A percentile compares a stretch with the other conserved stretches of the same genome.
These are phyloP conservation scores for Melanargia galathea DNA, from an alignment of 2,888 invertebrate genomes.

Conservation along the genomic window DNA sequence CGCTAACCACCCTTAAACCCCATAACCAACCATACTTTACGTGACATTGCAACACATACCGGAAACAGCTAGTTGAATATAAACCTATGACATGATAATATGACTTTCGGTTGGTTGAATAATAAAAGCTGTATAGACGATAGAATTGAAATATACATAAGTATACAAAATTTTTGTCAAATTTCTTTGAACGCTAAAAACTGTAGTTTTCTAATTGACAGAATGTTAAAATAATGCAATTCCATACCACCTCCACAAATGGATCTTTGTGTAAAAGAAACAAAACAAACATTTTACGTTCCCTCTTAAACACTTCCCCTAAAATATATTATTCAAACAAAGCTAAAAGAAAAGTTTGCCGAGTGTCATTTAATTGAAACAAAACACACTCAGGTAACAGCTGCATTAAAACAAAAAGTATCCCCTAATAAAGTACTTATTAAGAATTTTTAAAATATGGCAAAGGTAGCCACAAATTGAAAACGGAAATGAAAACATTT, in stretches of 20 bases:
- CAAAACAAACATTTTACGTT: slow-evolving; percentile 2
- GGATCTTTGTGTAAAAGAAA: neutral
- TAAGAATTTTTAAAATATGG: slow-evolving; percentile 30
- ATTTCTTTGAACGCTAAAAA: no score
- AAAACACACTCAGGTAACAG: slow-evolving; percentile 35
- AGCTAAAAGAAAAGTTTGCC: slow-evolving; percentile 34
- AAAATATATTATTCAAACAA: slow-evolving; percentile 33
- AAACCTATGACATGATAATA: no score
- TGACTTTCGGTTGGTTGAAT: no score
- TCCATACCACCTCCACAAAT: neutral
- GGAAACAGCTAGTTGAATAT: no score
- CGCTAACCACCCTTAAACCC: no score
- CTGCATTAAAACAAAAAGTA: slow-evolving; percentile 33
- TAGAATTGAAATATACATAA: no score
- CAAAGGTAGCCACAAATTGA: slow-evolving; percentile 48
- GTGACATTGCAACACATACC: no score
- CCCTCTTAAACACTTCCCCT: slow-evolving; percentile 19
- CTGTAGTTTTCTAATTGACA: neutral
- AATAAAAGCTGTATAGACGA: no score
- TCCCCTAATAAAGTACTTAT: slow-evolving; percentile 27
- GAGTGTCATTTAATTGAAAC: slow-evolving; percentile 37
- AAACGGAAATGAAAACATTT: slow-evolving; percentile 57
- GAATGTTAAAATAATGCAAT: neutral
- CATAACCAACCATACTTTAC: no score
- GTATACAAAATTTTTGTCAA: no score